phyloP scores from a whole-genome alignment of 2,797 vertebrate species.

The Xerus rutilus region DNA sequence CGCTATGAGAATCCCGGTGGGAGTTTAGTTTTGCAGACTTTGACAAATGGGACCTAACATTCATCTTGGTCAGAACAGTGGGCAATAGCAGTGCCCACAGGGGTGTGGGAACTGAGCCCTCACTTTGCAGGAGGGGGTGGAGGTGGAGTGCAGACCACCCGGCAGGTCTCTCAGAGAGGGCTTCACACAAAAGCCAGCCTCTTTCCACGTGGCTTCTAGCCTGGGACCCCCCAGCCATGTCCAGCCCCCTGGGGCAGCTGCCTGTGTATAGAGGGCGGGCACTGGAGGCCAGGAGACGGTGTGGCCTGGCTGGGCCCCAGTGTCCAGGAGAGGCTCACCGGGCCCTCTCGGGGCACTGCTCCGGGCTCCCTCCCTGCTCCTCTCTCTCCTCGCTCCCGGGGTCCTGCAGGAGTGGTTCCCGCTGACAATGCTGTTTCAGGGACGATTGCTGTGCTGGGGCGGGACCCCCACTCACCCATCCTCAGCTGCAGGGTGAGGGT shows the following conservation, averaged over 20 bases:
- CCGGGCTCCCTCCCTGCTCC: fast-evolving
- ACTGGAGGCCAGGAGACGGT: not conserved
- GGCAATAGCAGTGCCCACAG: not conserved
- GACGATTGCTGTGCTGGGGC: fast-evolving
- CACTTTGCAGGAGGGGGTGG: no score
- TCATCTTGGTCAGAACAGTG: not conserved
- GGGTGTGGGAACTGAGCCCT: no score
- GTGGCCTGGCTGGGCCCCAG: not conserved
- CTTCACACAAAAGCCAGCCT: not conserved
- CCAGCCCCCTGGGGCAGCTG: no score
- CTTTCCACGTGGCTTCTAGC: no score
- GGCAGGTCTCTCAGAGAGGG: no score
- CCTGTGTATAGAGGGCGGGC: no score
- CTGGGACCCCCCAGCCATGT: not conserved
- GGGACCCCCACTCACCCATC: fast-evolving
- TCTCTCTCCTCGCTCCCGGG: not conserved
- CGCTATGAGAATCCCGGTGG: not conserved
- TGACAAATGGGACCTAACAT: not conserved
- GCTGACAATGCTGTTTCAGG: not conserved
- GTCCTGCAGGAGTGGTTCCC: no score
- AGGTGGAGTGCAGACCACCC: no score
- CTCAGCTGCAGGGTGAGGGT: no score
- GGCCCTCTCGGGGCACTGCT: not conserved
- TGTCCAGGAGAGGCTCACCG: not conserved
- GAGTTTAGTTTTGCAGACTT: not conserved